Base-by-base conservation (phyloP, 2,888 invertebrate species). In the Nomada ferruginata region DNA sequence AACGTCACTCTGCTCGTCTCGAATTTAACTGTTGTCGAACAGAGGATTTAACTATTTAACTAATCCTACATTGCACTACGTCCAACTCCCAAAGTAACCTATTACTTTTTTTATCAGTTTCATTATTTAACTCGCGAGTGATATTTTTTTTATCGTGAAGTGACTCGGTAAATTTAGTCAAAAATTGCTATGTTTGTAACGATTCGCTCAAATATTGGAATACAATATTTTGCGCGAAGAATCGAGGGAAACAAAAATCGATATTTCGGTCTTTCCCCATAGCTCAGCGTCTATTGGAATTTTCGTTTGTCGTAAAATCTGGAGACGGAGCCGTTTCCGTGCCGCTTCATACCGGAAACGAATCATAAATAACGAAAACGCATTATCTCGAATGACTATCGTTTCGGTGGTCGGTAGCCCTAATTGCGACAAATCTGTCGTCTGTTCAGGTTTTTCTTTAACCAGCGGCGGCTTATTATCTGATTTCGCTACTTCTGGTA, bases 361-460 rank as follows among this genome's bases (percentile, higher is more conserved):
- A 47, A n/a, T 1, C 47, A 47, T 70, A 76, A 79, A 60, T 59
- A 80, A 70, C 36, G 26, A 29, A 63, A 57, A 23, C 44, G 36
- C n/a, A 18, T 83, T 85, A 87, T 87, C 87, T 76, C 2, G 18
- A 55, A 44, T 7, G 57, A 47, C 63, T 29, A 85, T 87, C 83
- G 59, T 57, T 66, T 69, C 79, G 57, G 68, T 64, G 72, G 76
- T 68, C 82, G 76, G 72, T 80, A 82, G 79, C 57, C 53, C 71
- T 81, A 79, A 83, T 79, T 77, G 72, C 73, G 82, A 87, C 84
- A 87, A 87, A 87, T 87, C 87, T 81, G 85, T 84, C 79, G 76
- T 44, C 76, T 44, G 73, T 69, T 29, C 53, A 29, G 65, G 57
- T 60, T 76, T 76, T 75, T 72, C 63, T 15, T 57, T 47, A 26